These are phyloP conservation scores for Potamilus streckersoni DNA, from an alignment of 1,140 invertebrate species.

Conservation along the genomic window DNA sequence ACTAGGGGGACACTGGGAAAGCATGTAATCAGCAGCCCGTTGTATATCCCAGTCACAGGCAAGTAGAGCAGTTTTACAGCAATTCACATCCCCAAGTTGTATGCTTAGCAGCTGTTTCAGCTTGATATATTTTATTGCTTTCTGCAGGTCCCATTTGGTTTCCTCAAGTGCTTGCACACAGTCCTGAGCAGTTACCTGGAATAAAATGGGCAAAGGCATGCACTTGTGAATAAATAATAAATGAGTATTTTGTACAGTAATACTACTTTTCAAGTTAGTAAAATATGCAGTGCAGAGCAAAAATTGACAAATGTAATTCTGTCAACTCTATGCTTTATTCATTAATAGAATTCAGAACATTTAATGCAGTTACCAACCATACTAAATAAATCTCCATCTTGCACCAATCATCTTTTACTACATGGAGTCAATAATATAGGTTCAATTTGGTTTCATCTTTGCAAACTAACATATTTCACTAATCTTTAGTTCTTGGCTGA, in stretches of 20 bases:
- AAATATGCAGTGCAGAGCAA: too few relatives aligned
- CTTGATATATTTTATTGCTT: conserved; percentile 87
- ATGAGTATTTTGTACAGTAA: not conserved
- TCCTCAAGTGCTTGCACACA: conserved; percentile 85
- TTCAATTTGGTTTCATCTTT: too few relatives aligned
- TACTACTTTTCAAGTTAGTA: not conserved
- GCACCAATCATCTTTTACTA: too few relatives aligned
- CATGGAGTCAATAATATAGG: too few relatives aligned
- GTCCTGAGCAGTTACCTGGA: conserved; percentile 80
- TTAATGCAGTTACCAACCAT: too few relatives aligned
- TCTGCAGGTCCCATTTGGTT: conserved; percentile 89
- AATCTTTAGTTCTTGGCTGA: too few relatives aligned
- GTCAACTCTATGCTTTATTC: too few relatives aligned
- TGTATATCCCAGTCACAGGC: conserved; percentile 66
- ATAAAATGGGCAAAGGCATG: conserved; percentile 19
- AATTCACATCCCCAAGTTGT: conserved; percentile 58
- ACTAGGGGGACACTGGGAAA: conserved; percentile 50
- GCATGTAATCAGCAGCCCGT: conserved; percentile 65
- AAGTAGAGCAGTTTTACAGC: conserved; percentile 64
- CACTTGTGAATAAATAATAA: not conserved
- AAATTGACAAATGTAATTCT: too few relatives aligned
- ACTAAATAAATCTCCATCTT: too few relatives aligned
- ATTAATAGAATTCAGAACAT: too few relatives aligned
- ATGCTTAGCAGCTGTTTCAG: conserved; percentile 73
- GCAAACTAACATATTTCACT: too few relatives aligned